These are phyloP conservation scores for Perizoma affinitatum DNA, from an alignment of 2,888 invertebrate genomes.

Conservation along the genomic window DNA sequence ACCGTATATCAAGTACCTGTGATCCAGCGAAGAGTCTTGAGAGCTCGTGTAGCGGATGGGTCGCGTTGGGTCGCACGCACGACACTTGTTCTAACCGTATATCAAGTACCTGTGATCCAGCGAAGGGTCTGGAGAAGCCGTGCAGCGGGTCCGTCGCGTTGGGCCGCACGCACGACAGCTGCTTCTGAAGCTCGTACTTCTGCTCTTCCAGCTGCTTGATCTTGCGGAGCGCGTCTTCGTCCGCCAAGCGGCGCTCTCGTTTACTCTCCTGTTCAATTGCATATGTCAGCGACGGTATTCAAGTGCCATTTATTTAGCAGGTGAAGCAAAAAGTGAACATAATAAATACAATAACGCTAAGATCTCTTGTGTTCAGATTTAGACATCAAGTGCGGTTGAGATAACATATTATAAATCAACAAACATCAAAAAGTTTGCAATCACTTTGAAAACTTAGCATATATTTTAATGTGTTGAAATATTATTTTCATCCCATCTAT, in stretches of 20 bases:
- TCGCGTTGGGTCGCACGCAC: conserved; percentile 78
- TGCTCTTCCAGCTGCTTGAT: conserved; percentile 97
- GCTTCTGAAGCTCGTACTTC: conserved; percentile 95
- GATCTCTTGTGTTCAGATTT: no score
- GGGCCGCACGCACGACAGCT: conserved; percentile 87
- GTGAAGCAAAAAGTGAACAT: no score
- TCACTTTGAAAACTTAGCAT: no score
- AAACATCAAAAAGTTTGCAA: no score
- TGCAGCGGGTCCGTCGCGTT: conserved; percentile 74
- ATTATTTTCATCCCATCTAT: no score
- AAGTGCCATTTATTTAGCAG: no score
- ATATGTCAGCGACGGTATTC: no score
- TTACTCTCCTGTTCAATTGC: conserved; percentile 89
- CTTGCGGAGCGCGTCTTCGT: conserved; percentile 96
- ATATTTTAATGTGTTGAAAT: no score
- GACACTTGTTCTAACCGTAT: conserved; percentile 75
- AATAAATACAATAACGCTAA: no score
- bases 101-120: conserved; percentile 85
- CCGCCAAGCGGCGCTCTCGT: conserved; percentile 95
- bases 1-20: conserved; percentile 68
- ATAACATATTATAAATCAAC: no score
- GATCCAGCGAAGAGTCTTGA: conserved; percentile 89
- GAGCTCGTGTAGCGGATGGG: conserved; percentile 79
- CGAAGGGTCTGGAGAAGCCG: conserved; percentile 86
- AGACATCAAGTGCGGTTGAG: no score